Conservation (phyloP, 2,888 invertebrate species). For the Brachyopa scutellaris region DNA sequence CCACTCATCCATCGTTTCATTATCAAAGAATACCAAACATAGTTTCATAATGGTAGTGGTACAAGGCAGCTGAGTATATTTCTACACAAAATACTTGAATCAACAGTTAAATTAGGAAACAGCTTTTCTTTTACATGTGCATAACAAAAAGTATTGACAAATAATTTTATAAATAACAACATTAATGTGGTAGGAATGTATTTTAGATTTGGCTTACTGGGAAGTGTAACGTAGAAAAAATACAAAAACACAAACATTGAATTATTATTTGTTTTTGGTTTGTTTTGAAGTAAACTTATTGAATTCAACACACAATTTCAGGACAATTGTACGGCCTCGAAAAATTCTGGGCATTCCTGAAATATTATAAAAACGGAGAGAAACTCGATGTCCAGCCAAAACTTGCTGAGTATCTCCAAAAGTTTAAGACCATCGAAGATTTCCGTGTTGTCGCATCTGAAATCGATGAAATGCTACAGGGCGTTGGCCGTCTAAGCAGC, state of each 20-base stretch:
- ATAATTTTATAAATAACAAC: too few relatives aligned
- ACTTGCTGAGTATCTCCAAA: conserved; percentile 87
- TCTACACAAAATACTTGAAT: too few relatives aligned
- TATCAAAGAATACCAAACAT: too few relatives aligned
- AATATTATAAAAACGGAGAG: conserved; percentile 94
- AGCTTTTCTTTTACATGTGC: too few relatives aligned
- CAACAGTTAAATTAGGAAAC: too few relatives aligned
- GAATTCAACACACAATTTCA: conserved; percentile 76
- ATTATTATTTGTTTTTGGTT: not conserved
- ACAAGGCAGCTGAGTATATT: too few relatives aligned
- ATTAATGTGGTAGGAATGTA: conserved; percentile 43
- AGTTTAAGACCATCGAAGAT: conserved; percentile 94
- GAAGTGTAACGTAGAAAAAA: not conserved
- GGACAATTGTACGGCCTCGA: conserved; percentile 98
- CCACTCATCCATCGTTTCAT: too few relatives aligned
- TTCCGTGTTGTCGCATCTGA: conserved; percentile 88
- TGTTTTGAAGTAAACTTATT: conserved; percentile 5
- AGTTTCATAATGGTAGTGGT: too few relatives aligned
- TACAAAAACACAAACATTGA: too few relatives aligned
- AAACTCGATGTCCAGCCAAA: conserved; percentile 89
- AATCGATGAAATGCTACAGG: conserved; percentile 84
- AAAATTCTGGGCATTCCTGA: conserved; percentile 99
- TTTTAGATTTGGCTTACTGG: conserved; percentile 11
- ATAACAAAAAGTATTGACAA: too few relatives aligned
- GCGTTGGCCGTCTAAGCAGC: conserved; percentile 82